A percentile compares a stretch with the other conserved stretches of the same genome.
Conservation (phyloP, 2,888 invertebrate genomes). For the Stenoptilia bipunctidactyla region DNA sequence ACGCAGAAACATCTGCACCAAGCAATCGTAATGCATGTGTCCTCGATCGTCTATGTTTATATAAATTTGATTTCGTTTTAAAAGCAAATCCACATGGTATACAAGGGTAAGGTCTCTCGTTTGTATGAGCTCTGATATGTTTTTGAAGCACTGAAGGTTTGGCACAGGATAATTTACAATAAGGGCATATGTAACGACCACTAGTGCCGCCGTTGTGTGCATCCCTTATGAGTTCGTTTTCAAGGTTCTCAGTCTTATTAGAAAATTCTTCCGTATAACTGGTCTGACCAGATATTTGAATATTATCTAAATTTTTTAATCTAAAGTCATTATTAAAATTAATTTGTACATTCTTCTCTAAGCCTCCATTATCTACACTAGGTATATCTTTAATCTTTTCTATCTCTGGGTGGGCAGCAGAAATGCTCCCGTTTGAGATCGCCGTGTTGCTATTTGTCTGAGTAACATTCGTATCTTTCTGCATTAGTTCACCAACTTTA, state of each 20-base stretch:
- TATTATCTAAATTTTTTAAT: conserved; percentile 61
- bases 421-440: conserved; percentile 57
- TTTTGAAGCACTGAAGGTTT: conserved; percentile 95
- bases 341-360: conserved; percentile 67
- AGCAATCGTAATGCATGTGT: conserved; percentile 78
- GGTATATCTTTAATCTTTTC: conserved; percentile 52
- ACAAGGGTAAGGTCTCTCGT: conserved; percentile 93
- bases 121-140: conserved; percentile 94
- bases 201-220: conserved; percentile 47
- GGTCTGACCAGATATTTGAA: conserved; percentile 66
- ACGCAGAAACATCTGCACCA: conserved; percentile 66
- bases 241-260: conserved; percentile 68
- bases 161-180: conserved; percentile 90
- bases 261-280: conserved; percentile 66
- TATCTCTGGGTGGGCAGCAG: conserved; percentile 59
- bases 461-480: conserved; percentile 38
- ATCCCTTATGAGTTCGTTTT: conserved; percentile 65
- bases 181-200: conserved; percentile 87
- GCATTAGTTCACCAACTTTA: conserved; percentile 39
- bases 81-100: conserved; percentile 91
- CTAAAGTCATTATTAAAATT: conserved; percentile 60
- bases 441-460: conserved; percentile 38
- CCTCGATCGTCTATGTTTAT: conserved; percentile 87
- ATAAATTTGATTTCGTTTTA: conserved; percentile 93
- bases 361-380: conserved; percentile 28